Evolutionary conservation across 2,113 vertebrate genomes (phyloP), one percentile per base, ranked within the genome.

Genomic region (Menura novaehollandiae): DNA sequence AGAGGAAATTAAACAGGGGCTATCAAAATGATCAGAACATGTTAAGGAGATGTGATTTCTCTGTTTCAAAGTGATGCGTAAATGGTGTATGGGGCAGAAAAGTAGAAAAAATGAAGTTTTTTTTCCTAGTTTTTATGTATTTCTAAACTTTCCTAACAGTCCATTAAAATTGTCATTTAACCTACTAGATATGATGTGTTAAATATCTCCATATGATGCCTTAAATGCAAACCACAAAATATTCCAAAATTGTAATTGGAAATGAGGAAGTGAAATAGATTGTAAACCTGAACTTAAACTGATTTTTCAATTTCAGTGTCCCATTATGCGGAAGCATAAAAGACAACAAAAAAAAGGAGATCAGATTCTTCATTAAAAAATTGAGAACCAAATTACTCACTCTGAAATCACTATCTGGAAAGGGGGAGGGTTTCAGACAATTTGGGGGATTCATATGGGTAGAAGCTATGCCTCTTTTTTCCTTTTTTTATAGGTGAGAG

Each of bases 221-320:
- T 88, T 93, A 85, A 93, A 66, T 35, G 82, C 77, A 91, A 88
- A 74, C 58, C 91, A 76, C n/a, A 88, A 89, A 93, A 88, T 93
- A 91, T 93, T 95, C 44, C 67, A 92, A 71, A 89, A 91, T 90
- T 85, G 52, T 89, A 75, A 82, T 32, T 82, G 77, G 66, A 88
- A 96, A 95, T 58, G 71, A 89, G 62, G 74, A 94, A 95, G 71
- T 55, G 66, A 96, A 94, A 85, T 62, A 91, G 89, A 95, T 82
- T 91, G 75, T 89, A 96, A 96, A 90, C 75, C 33, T 88, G 78
- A 96, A 88, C 44, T 89, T 80, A 94, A 91, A 74, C 63, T 26
- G 49, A 85, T 85, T 82, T 94, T 91, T 66, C 72, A 88, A 41
- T 94, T 95, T 96, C 89, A 90, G 20, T 58, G 43, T 94, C 58